Percentiles rank a stretch among this genome's conserved stretches.
Conservation (phyloP, 1,140 invertebrate species). For the Apis dorsata region DNA sequence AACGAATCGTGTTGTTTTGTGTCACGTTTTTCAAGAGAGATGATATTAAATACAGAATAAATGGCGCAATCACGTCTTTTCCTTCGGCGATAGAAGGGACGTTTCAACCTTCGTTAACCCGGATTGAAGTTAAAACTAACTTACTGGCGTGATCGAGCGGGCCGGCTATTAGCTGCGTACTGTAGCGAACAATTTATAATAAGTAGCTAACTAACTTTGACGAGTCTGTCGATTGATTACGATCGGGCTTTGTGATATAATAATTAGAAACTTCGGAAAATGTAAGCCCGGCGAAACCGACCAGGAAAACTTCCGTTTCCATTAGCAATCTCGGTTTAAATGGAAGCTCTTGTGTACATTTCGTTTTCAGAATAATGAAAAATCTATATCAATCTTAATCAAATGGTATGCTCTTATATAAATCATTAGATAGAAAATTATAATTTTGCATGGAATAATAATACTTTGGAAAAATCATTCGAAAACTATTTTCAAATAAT, state of each 20-base stretch:
- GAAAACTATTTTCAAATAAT: too few species aligned
- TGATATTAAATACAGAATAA: constrained; percentile 25
- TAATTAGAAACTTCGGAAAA: constrained; percentile 45
- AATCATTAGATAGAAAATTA: too few species aligned
- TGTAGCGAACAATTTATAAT: constrained; percentile 39
- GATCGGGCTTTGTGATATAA: constrained; percentile 44
- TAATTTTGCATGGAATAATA: too few species aligned
- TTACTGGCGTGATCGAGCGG: constrained; percentile 19
- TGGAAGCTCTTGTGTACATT: not conserved
- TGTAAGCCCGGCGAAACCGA: not conserved
- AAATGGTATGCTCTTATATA: too few species aligned
- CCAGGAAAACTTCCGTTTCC: constrained; percentile 16
- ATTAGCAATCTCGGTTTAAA: constrained; percentile 24
- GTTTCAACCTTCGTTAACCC: constrained; percentile 27
- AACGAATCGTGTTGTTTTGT: not conserved
- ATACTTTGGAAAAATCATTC: too few species aligned
- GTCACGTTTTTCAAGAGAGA: not conserved
- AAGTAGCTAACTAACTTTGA: constrained; percentile 48
- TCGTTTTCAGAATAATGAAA: constrained; percentile 18
- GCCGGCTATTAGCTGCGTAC: constrained; percentile 11
- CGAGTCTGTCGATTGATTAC: constrained; percentile 48
- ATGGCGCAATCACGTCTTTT: constrained; percentile 23
- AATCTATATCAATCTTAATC: not conserved
- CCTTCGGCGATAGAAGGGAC: not conserved
- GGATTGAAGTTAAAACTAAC: constrained; percentile 33